Evolutionary conservation across 2,113 vertebrate species (phyloP), one percentile per base, ranked within the genome.

Genomic region (Dendrocopos noguchii): DNA sequence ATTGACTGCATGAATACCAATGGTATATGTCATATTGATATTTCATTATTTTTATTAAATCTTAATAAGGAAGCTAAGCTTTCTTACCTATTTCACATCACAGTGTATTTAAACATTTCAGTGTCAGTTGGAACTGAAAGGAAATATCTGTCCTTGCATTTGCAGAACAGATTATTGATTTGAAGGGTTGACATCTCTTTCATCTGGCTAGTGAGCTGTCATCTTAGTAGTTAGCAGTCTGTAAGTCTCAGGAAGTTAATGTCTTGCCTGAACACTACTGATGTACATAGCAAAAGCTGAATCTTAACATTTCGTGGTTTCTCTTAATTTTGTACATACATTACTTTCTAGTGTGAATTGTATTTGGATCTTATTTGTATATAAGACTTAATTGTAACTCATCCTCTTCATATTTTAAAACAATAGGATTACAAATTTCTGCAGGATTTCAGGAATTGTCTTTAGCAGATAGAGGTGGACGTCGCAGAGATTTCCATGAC

Each of bases 361-460:
- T 29, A 4, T 84, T 67, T 55, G 4, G 13, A 65, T 81, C 36
- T 56, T 53, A 31, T 47, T 36, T 85, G 2, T 63, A 10, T 66
- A 2, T 46, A 18, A 60, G 20, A 50, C 10, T 47, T n/a, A 14
- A 47, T n/a, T 74, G 22, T 61, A 36, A 39, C 90, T 90, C 5
- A 55, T 79, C 16, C 6, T 70, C 21, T 67, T 18, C 6, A 13
- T 80, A 76, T 79, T 95, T 97, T 50, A 91, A 87, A 88, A 10
- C 63, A 31, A 19, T 1, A 95, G 93, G 97, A 59, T 46, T 97
- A 10, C 97, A 98, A 96, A 98, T 99, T 84, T 99, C 99, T 2
- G 98, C 97, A 1, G 99, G 98, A 24, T 98, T 99, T 94, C 98
- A 99, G 76, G 98, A 98, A 57, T 63, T 99, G 46, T 98, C 98